A percentile compares a stretch with the other conserved stretches of the same genome.
Conservation (phyloP, 2,888 invertebrate species). For the Drosophila anceps region DNA sequence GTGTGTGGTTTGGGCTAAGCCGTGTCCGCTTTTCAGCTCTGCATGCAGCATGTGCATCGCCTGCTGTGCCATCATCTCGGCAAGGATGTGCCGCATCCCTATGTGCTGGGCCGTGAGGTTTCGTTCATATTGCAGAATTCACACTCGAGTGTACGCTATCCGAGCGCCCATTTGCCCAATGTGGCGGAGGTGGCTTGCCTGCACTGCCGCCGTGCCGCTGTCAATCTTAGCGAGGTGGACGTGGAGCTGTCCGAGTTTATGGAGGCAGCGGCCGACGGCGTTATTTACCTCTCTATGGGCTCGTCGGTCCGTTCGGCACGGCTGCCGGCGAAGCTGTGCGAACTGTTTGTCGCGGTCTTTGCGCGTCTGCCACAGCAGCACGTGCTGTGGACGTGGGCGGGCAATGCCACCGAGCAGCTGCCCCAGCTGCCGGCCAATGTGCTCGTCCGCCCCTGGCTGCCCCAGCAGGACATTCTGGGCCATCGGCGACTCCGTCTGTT, state of each 20-base stretch:
- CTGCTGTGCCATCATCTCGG: slow-evolving; percentile 88
- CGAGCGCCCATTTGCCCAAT: slow-evolving; percentile 90
- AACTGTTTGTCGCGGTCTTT: slow-evolving; percentile 89
- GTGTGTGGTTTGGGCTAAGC: slow-evolving; percentile 31
- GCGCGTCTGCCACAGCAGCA: slow-evolving; percentile 89
- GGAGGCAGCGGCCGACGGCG: slow-evolving; percentile 87
- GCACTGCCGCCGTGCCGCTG: slow-evolving; percentile 88
- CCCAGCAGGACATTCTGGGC: slow-evolving; percentile 85
- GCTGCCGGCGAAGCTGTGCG: slow-evolving; percentile 90
- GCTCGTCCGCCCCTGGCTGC: slow-evolving; percentile 86
- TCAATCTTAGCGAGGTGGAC: slow-evolving; percentile 87
- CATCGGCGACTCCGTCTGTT: slow-evolving; percentile 91
- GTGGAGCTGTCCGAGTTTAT: slow-evolving; percentile 89
- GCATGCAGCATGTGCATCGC: slow-evolving; percentile 85
- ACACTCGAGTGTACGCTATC: slow-evolving; percentile 90
- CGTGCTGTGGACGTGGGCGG: slow-evolving; percentile 91
- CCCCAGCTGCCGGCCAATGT: slow-evolving; percentile 88
- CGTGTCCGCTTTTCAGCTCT: slow-evolving; percentile 38
- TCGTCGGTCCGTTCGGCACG: slow-evolving; percentile 91
- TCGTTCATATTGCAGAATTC: slow-evolving; percentile 92
- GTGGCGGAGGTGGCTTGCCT: slow-evolving; percentile 93
- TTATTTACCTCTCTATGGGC: slow-evolving; percentile 93
- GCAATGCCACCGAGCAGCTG: slow-evolving; percentile 82
- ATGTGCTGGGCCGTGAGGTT: slow-evolving; percentile 88
- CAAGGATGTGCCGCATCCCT: slow-evolving; percentile 87